These are phyloP conservation scores for Tromatobia lineatoria DNA, from an alignment of 2,888 invertebrate genomes.

Conservation along the genomic window DNA sequence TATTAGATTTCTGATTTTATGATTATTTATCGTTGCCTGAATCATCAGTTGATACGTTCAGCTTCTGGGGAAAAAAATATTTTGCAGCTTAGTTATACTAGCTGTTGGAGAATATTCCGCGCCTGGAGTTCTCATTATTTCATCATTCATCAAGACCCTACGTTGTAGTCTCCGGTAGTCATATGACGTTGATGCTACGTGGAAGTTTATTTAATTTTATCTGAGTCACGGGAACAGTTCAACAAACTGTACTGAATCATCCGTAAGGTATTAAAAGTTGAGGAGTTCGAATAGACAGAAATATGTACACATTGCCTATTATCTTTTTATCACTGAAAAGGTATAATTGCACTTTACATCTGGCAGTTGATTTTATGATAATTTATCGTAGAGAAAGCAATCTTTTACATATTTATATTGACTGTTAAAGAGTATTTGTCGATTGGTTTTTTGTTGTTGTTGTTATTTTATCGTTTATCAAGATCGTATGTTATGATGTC, in stretches of 20 bases:
- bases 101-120: constrained; percentile 2
- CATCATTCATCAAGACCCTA: neutral
- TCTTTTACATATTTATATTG: constrained; percentile 32
- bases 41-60: constrained; percentile 34
- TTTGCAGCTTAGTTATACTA: constrained; percentile 32
- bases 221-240: neutral
- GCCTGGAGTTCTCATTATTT: neutral
- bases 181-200: neutral
- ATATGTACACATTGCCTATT: too few species aligned
- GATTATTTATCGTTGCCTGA: constrained; percentile 59
- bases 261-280: too few species aligned
- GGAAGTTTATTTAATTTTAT: too few species aligned
- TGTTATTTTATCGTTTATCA: neutral
- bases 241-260: too few species aligned
- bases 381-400: neutral
- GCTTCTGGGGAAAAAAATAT: constrained; percentile 21
- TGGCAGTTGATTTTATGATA: too few species aligned
- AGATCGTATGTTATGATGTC: neutral
- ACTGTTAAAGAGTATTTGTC: constrained; percentile 10
- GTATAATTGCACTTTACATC: too few species aligned
- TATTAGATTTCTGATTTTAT: constrained; percentile 67
- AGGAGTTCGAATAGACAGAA: too few species aligned
- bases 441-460: neutral
- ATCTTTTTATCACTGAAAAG: too few species aligned
- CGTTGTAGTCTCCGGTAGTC: neutral